Conservation (phyloP, 2,888 invertebrate species). For the Chymomyza amoena region DNA sequence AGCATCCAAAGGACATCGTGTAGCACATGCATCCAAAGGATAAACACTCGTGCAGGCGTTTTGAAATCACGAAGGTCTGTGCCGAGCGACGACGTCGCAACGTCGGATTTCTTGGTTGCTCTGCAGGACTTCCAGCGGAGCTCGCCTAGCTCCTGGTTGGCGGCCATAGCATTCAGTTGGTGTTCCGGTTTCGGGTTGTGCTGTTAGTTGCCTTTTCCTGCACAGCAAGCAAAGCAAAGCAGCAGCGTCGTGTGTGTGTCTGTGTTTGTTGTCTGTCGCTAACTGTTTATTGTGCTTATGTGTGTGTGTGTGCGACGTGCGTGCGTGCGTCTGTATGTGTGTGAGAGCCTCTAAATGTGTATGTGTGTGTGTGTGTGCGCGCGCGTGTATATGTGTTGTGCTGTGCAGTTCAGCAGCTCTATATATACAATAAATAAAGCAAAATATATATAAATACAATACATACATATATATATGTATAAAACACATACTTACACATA, state of each 20-base stretch:
- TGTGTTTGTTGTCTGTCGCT: slow-evolving; percentile 58
- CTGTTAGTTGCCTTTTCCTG: slow-evolving; percentile 79
- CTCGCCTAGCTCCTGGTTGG: slow-evolving; percentile 55
- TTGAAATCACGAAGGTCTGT: not conserved
- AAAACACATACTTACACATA: not conserved
- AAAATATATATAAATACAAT: slow-evolving; percentile 27
- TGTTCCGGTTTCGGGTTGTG: slow-evolving; percentile 80
- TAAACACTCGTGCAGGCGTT: not conserved
- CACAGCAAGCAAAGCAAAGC: slow-evolving; percentile 55
- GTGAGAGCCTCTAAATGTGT: slow-evolving; percentile 21
- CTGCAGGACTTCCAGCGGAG: slow-evolving; percentile 63
- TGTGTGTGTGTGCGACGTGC: slow-evolving; percentile 19
- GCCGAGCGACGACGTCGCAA: not conserved
- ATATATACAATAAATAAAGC: slow-evolving; percentile 26
- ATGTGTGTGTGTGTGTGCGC: slow-evolving; percentile 53
- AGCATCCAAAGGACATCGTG: not conserved
- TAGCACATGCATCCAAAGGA: not conserved
- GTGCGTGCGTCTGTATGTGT: slow-evolving; percentile 9
- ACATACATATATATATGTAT: not conserved
- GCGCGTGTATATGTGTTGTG: slow-evolving; percentile 10
- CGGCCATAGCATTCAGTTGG: slow-evolving; percentile 78
- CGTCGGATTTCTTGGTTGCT: not conserved
- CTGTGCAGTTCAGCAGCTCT: slow-evolving; percentile 8
- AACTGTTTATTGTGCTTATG: slow-evolving; percentile 45
- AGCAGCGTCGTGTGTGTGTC: slow-evolving; percentile 47